Evolutionary conservation across 1,140 invertebrate genomes (phyloP).

Genomic region (Metopolophium dirhodum): DNA sequence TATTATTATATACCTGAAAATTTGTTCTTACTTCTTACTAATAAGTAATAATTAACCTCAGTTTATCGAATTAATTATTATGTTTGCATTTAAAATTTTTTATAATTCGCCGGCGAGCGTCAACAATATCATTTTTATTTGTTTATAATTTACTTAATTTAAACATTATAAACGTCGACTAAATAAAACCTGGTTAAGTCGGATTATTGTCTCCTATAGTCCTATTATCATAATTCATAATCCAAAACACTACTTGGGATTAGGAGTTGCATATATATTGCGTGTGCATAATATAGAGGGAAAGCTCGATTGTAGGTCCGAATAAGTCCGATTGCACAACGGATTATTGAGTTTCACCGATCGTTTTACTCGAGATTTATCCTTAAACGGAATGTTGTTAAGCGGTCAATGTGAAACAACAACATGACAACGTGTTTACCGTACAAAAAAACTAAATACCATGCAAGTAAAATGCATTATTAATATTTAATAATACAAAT

Average conservation of each 20-base stretch:
- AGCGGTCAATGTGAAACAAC: background rate
- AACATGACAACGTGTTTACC: background rate
- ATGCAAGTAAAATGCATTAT: background rate
- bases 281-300: background rate
- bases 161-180: background rate
- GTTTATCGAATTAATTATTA: no score
- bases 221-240: background rate
- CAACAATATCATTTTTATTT: background rate
- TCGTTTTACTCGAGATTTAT: background rate
- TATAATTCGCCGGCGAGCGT: no score
- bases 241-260: background rate
- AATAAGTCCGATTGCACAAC: background rate
- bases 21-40: no score
- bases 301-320: background rate
- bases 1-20: no score
- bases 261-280: background rate
- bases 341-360: constrained; percentile 8
- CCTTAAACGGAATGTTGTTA: constrained; percentile 27
- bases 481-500: background rate
- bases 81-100: no score
- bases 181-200: background rate
- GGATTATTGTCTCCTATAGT: background rate
- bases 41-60: no score
- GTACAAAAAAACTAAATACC: background rate
- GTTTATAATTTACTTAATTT: background rate